Evolutionary conservation across 2,113 vertebrate genomes (phyloP), one percentile per base, ranked within the genome.

Genomic region (Cololabis saira): DNA sequence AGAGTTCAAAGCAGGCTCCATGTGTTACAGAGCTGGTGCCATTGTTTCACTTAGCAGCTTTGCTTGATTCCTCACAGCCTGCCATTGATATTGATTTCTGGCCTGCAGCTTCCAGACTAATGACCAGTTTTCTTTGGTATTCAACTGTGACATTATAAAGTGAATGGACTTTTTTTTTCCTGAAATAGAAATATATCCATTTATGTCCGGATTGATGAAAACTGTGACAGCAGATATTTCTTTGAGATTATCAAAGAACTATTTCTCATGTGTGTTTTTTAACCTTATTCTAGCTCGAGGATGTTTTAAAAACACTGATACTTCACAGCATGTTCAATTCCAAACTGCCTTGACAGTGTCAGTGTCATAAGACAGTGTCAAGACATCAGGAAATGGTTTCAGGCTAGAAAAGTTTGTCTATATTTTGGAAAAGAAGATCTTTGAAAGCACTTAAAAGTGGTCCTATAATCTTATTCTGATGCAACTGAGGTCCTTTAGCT

Each of bases 31-130:
- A 12, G 21, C 47, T 45, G 15, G 33, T 64, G 68, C 58, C 70
- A 52, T 48, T 71, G 52, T 85, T 82, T 82, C 83, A 82, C 76
- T 82, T 75, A 81, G 56, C 37, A 53, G 43, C 0, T 5, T 33
- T 71, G 63, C 74, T 83, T 82, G 84, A 82, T 83, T 78, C 68
- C 63, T 82, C 73, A 71, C 76, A 68, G 59, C 37, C 64, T 42
- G 24, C 65, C 74, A 72, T 43, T 41, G 61, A 12, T 85, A 85
- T 83, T 76, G 84, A 87, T 87, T 87, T 78, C 61, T 79, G 67
- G 65, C 52, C 62, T 55, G 67, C 61, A 12, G 64, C 61, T 66
- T 60, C 41, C 40, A 76, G 56, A 71, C 60, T 54, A 86, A 70
- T 80, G 67, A 76, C 64, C 73, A 13, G 67, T 68, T 82, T 81